Percentiles rank a stretch among this genome's conserved stretches.
Conservation (phyloP, 1,140 invertebrate species). For the Leptopilina clavipes region DNA sequence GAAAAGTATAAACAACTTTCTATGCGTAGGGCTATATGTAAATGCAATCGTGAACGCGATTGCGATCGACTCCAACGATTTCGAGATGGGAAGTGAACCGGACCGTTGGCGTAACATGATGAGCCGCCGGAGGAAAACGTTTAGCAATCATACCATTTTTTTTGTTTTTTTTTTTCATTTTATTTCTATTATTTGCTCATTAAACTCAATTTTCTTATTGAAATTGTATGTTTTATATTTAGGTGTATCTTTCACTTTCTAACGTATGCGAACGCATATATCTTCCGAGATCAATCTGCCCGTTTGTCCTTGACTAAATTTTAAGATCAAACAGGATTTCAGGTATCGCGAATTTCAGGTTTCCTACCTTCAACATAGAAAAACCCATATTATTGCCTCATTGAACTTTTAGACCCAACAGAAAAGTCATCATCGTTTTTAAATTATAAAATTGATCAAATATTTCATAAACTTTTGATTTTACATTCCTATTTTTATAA, state of each 20-base stretch:
- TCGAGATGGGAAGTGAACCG: conserved; percentile 23
- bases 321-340: conserved; percentile 20
- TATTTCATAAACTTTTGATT: no score
- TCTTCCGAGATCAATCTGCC: conserved; percentile 13
- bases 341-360: conserved; percentile 18
- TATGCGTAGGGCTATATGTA: conserved; percentile 10
- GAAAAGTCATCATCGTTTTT: background rate
- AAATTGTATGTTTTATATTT: background rate
- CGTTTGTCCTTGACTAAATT: conserved; percentile 8
- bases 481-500: no score
- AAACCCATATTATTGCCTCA: background rate
- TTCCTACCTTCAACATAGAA: background rate
- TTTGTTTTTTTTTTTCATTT: conserved; percentile 13
- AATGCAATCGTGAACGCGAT: conserved; percentile 10
- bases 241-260: background rate
- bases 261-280: background rate
- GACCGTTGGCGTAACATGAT: conserved; percentile 11
- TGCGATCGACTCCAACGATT: background rate
- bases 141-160: conserved; percentile 23
- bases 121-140: background rate
- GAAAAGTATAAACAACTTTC: conserved; percentile 1
- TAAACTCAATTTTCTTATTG: background rate
- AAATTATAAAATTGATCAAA: background rate
- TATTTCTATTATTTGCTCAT: background rate
- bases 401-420: background rate